A percentile compares a stretch with the other conserved stretches of the same genome.
These are phyloP conservation scores for Ptychobarbus kaznakovi DNA, from an alignment of 2,797 vertebrate genomes.

Conservation along the genomic window DNA sequence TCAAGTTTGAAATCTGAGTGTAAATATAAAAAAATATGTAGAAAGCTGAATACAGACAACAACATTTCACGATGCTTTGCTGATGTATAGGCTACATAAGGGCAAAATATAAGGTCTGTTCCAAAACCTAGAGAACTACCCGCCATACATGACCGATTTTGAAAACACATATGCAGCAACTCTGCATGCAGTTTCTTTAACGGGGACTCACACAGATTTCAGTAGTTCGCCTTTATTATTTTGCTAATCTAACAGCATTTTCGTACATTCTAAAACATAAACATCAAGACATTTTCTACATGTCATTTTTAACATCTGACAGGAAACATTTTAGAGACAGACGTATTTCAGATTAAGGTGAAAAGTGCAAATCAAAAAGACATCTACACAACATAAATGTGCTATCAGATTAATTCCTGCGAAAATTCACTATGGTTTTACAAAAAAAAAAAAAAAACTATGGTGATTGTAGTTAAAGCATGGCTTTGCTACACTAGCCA, in stretches of 20 bases:
- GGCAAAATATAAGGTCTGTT: not conserved
- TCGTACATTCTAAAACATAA: not conserved
- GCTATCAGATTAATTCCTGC: not conserved
- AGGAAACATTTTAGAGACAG: not conserved
- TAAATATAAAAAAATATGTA: conserved; percentile 13
- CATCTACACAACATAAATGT: not conserved
- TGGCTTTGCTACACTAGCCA: not conserved
- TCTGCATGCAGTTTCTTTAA: not conserved
- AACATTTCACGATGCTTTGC: conserved; percentile 7
- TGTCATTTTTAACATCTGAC: not conserved
- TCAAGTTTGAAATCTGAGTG: not conserved
- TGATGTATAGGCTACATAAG: conserved; percentile 13
- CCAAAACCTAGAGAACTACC: not conserved
- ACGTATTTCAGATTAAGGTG: not conserved
- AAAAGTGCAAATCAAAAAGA: not conserved
- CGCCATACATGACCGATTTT: not conserved
- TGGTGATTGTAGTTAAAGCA: no score
- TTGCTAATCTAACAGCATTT: conserved; percentile 5
- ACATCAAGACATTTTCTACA: not conserved
- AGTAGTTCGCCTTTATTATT: not conserved
- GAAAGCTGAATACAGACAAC: conserved; percentile 19
- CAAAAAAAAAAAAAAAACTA: not conserved
- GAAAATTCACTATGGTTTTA: not conserved
- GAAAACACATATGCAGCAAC: not conserved
- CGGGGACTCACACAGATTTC: not conserved